Conservation (phyloP, 64 coral and sea anemone genomes). For the Porites lutea region DNA sequence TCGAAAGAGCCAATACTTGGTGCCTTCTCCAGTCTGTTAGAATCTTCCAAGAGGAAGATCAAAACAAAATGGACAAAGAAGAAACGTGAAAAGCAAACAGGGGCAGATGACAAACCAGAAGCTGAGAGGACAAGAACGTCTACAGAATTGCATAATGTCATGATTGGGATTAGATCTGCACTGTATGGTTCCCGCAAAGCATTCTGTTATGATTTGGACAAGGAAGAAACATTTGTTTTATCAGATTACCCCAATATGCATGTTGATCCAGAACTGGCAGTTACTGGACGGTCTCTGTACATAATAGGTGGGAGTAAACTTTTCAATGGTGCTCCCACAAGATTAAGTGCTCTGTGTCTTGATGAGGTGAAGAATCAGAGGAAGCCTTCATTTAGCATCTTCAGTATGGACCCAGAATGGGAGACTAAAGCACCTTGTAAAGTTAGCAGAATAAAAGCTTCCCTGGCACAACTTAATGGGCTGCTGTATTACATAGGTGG, state of each 20-base stretch:
- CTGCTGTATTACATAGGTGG: constrained; percentile 78
- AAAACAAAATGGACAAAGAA: not conserved
- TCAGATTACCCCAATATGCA: constrained; percentile 10
- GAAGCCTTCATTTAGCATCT: not conserved
- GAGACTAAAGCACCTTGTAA: constrained; percentile 9
- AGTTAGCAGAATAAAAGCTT: constrained; percentile 14
- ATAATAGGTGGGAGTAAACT: constrained; percentile 36
- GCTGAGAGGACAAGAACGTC: constrained; percentile 14
- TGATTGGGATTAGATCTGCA: constrained; percentile 51
- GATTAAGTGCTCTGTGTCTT: constrained; percentile 36
- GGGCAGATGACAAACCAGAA: not conserved
- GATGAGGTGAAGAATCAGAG: constrained; percentile 21
- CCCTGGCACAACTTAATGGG: constrained; percentile 24
- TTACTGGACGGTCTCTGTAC: constrained; percentile 34
- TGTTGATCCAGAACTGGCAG: constrained; percentile 7
- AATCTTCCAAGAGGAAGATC: not conserved
- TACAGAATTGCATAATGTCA: constrained; percentile 52
- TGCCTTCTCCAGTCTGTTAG: not conserved
- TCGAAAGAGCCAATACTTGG: constrained; percentile 45
- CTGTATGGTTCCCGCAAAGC: constrained; percentile 10
- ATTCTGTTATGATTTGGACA: constrained; percentile 67
- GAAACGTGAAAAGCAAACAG: constrained; percentile 13
- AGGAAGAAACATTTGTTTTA: constrained; percentile 17
- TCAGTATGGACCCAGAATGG: constrained; percentile 3
- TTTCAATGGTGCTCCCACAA: constrained; percentile 17